Conservation (phyloP, 2,797 vertebrate genomes). For the Anguilla pacifica region DNA sequence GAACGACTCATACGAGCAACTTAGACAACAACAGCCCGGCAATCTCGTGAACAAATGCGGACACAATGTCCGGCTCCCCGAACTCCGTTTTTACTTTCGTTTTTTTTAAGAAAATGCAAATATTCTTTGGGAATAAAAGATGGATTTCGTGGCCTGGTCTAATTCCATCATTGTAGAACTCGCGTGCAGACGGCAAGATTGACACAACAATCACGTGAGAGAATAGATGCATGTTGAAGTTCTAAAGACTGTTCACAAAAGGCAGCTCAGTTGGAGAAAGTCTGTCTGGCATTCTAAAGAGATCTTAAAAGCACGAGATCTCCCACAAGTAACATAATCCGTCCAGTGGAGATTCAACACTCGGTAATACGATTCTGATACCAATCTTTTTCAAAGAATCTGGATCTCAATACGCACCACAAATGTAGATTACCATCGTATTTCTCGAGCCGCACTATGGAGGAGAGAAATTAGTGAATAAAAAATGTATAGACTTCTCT, state of each 20-base stretch:
- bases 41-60: slow-evolving; percentile 77
- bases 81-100: slow-evolving; percentile 30
- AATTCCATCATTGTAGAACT: slow-evolving; percentile 81
- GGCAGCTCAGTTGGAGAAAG: slow-evolving; percentile 39
- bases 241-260: slow-evolving; percentile 34
- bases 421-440: slow-evolving; percentile 63
- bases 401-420: slow-evolving; percentile 64
- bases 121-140: slow-evolving; percentile 61
- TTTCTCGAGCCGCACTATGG: slow-evolving; percentile 75
- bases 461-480: slow-evolving; percentile 75
- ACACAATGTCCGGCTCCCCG: slow-evolving; percentile 67
- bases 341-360: slow-evolving; percentile 75
- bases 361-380: slow-evolving; percentile 89
- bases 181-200: slow-evolving; percentile 80
- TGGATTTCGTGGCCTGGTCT: slow-evolving; percentile 63
- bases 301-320: slow-evolving; percentile 68
- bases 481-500: slow-evolving; percentile 75
- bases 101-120: slow-evolving; percentile 78
- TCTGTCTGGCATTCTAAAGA: slow-evolving; percentile 56
- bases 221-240: slow-evolving; percentile 30
- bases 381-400: slow-evolving; percentile 75
- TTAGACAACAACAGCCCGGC: slow-evolving; percentile 72
- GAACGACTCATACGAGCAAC: slow-evolving; percentile 68
- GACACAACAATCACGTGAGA: slow-evolving; percentile 59
- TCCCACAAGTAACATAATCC: slow-evolving; percentile 79